phyloP scores from a whole-genome alignment of 1,140 invertebrate genomes.

The Nixonia krombeini region DNA sequence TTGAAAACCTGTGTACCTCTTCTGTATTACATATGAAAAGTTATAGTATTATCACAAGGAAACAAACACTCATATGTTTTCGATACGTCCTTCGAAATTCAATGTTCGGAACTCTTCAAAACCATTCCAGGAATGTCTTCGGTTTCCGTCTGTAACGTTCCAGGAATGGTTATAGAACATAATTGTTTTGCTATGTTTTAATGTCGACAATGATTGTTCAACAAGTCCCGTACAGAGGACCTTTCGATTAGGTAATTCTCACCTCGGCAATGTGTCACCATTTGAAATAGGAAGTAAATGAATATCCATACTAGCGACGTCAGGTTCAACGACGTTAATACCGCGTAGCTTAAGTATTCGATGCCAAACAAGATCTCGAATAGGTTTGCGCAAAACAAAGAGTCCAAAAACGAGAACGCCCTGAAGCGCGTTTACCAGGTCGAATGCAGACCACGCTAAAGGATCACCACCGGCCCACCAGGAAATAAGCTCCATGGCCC shows the following conservation, averaged over 20 bases:
- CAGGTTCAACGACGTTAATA: constrained; percentile 35
- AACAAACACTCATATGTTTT: no score
- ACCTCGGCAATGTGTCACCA: constrained; percentile 31
- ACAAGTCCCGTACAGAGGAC: no score
- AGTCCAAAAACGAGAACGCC: constrained; percentile 71
- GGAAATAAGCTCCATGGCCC: constrained; percentile 73
- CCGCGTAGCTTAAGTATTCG: constrained; percentile 58
- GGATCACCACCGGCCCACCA: constrained; percentile 65
- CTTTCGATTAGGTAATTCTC: constrained; percentile 3
- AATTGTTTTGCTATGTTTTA: no score
- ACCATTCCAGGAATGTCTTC: no score
- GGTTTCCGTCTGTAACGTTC: no score
- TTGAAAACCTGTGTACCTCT: no score
- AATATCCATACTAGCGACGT: constrained; percentile 55
- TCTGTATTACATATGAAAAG: no score
- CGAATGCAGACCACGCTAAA: constrained; percentile 70
- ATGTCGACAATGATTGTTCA: no score
- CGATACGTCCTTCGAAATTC: no score
- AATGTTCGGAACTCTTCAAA: no score
- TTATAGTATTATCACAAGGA: no score
- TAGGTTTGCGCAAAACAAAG: constrained; percentile 72
- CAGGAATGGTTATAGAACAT: no score
- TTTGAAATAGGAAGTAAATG: constrained; percentile 56
- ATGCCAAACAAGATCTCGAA: constrained; percentile 61
- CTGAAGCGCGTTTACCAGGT: constrained; percentile 71